Base-by-base conservation (phyloP, 2,888 invertebrate genomes). In the Ophion costatus region DNA sequence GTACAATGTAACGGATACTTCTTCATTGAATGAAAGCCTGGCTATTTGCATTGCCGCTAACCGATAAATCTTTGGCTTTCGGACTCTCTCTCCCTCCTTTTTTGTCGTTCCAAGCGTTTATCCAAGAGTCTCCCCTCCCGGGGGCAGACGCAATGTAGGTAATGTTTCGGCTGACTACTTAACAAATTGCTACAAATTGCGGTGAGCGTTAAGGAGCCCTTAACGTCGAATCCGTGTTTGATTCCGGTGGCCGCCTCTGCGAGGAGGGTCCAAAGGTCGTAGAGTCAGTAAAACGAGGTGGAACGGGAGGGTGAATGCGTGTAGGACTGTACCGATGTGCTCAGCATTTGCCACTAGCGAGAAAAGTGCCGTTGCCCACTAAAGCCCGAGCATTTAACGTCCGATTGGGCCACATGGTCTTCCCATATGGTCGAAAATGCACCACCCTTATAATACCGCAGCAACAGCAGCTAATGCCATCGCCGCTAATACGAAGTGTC, bases 141-240 rank as follows among this genome's bases (percentile, higher is more conserved):
- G 63, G 61, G 88, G 89, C 84, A 91, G 90, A 90, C 88, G 91
- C 90, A 93, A 93, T 93, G 93, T 92, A 93, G 92, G 92, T 93
- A 93, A 93, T 93, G 93, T 92, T 93, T 91, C 89, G 91, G 90
- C 90, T 88, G 90, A 91, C 92, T 93, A 93, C 93, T 93, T 93
- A 93, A 93, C 93, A 93, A 93, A 93, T 93, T 93, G 93, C 93
- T 93, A 93, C 93, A 93, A 93, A 93, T 93, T 93, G 93, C 91
- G 92, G 90, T 86, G 87, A 91, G 89, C 93, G 90, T 93, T 93
- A 92, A 92, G 83, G 69, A 90, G 90, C 89, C 82, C 81, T 87
- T 88, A 87, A 86, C 90, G 89, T 86, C 88, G 88, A 90, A 89
- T 90, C 87, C 87, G 86, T 73, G 86, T 86, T 85, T 71, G 84